A percentile compares a stretch with the other conserved stretches of the same genome.
These are phyloP conservation scores for Callinectes sapidus DNA, from an alignment of 2,888 invertebrate species.

Conservation along the genomic window DNA sequence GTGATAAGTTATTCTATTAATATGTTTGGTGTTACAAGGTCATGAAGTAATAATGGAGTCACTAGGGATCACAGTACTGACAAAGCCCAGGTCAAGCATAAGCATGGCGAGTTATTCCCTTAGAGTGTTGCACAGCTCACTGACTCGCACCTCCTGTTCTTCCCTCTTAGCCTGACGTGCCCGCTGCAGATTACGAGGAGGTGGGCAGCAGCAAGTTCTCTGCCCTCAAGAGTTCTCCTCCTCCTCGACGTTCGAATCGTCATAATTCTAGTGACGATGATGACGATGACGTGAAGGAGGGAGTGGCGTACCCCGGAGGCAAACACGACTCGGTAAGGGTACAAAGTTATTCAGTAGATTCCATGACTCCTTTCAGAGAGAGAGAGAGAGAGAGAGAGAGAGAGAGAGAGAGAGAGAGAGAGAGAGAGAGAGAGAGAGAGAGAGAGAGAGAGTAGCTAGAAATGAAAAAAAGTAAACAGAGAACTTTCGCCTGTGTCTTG, in stretches of 20 bases:
- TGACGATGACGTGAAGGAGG: background rate
- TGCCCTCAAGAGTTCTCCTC: background rate
- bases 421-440: constrained; percentile 48
- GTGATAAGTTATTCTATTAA: background rate
- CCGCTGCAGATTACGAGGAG: background rate
- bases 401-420: constrained; percentile 43
- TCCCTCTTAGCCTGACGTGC: background rate
- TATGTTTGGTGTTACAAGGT: background rate
- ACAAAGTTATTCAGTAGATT: background rate
- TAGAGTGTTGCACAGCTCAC: background rate
- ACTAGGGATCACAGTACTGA: background rate
- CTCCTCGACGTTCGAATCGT: background rate
- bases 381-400: background rate
- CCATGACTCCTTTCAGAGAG: background rate
- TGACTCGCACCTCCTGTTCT: background rate
- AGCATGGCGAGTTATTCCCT: background rate
- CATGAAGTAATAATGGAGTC: background rate
- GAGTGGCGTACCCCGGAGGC: background rate
- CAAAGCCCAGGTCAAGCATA: background rate
- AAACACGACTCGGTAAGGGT: background rate
- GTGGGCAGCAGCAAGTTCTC: background rate
- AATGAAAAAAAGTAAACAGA: constrained; percentile 3
- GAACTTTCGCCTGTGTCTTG: background rate
- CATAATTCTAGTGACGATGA: background rate
- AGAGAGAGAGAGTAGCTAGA: constrained; percentile 28